A percentile compares a stretch with the other conserved stretches of the same genome.
These are phyloP conservation scores for Drosophila lini DNA, from an alignment of 1,140 invertebrate species.

Conservation along the genomic window DNA sequence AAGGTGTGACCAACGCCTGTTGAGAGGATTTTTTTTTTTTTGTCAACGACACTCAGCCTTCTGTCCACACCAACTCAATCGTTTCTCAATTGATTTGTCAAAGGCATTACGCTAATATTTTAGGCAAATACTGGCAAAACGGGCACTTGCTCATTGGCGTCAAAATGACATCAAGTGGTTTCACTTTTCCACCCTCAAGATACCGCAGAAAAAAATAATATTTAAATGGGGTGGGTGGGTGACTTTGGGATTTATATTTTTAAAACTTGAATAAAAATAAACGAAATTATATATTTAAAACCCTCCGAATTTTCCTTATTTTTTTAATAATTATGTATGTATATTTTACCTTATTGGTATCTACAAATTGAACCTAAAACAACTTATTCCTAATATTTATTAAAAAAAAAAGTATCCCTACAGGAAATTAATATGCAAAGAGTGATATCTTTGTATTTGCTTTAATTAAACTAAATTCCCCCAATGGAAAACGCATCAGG, in stretches of 20 bases:
- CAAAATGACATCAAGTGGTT: slow-evolving; percentile 72
- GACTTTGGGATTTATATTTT: neutral
- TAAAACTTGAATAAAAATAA: neutral
- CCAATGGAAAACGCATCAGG: slow-evolving; percentile 13
- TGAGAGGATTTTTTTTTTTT: slow-evolving; percentile 9
- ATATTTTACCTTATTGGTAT: neutral
- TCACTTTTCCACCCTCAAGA: slow-evolving; percentile 43
- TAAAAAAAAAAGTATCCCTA: slow-evolving; percentile 12
- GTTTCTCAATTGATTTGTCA: slow-evolving; percentile 74
- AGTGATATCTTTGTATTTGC: slow-evolving; percentile 28
- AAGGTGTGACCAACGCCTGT: slow-evolving; percentile 55
- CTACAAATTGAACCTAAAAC: neutral
- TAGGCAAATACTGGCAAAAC: slow-evolving; percentile 66
- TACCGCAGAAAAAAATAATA: slow-evolving; percentile 17
- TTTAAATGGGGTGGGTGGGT: slow-evolving; percentile 3
- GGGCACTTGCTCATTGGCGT: slow-evolving; percentile 44
- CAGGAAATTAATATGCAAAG: slow-evolving; percentile 69
- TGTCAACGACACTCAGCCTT: slow-evolving; percentile 55
- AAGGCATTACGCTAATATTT: slow-evolving; percentile 73
- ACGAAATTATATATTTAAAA: neutral
- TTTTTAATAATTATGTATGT: neutral
- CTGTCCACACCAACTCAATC: slow-evolving; percentile 35
- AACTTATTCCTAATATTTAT: neutral
- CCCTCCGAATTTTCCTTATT: neutral
- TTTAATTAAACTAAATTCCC: slow-evolving; percentile 74